These are phyloP conservation scores for Scolopax mira DNA, from an alignment of 2,113 vertebrate genomes.

Conservation along the genomic window DNA sequence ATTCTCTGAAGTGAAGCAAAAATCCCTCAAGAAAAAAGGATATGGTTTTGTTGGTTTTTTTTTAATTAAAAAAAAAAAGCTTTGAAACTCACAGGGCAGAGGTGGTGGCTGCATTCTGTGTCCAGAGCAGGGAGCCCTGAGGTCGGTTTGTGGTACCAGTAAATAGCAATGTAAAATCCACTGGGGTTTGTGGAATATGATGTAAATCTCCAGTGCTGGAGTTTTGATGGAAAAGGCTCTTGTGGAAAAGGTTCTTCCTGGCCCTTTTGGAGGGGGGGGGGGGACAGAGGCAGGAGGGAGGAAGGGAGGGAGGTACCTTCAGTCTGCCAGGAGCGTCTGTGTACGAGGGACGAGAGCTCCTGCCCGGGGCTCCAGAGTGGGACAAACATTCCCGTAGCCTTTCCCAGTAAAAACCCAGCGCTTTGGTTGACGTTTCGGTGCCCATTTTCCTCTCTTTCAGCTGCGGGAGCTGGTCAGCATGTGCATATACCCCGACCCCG, in stretches of 20 bases:
- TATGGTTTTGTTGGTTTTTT: not conserved
- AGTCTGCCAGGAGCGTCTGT: accelerated
- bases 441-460: constrained; percentile 52
- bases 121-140: not conserved
- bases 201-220: not conserved
- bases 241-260: not conserved
- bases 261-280: accelerated
- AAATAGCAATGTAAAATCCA: accelerated
- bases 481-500: constrained; percentile 85
- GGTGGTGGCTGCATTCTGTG: not conserved
- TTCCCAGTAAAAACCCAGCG: accelerated
- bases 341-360: accelerated
- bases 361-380: accelerated
- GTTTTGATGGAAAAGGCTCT: too few relatives aligned
- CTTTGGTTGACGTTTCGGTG: accelerated
- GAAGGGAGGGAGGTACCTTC: accelerated
- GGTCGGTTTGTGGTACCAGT: accelerated
- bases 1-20: not conserved
- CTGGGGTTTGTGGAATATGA: too few relatives aligned
- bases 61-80: not conserved
- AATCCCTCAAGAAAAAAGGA: not conserved
- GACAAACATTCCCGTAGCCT: accelerated
- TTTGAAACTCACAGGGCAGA: accelerated
- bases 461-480: constrained; percentile 85
- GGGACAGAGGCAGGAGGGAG: accelerated